Conservation (phyloP, 2,113 vertebrate species). For the Merops nubicus region DNA sequence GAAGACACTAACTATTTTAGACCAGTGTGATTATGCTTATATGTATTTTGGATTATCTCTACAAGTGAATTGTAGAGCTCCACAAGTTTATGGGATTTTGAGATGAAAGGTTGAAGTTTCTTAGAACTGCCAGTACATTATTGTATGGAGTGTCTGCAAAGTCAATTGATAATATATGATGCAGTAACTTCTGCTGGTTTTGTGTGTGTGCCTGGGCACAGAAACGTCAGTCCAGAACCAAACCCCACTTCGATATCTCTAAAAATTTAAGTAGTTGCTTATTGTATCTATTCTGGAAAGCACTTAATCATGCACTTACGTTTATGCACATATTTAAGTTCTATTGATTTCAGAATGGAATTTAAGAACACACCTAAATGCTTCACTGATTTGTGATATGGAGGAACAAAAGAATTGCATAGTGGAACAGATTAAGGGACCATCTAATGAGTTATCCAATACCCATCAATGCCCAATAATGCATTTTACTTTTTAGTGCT, state of each 20-base stretch:
- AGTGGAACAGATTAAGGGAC: constrained; percentile 18
- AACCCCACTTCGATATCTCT: not conserved
- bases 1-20: not conserved
- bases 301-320: not conserved
- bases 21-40: not conserved
- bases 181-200: not conserved
- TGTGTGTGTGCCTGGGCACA: not conserved
- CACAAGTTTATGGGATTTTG: not conserved
- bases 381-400: not conserved
- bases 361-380: constrained; percentile 1
- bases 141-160: not conserved
- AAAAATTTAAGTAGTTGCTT: constrained; percentile 13
- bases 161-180: not conserved
- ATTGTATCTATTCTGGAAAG: constrained; percentile 8
- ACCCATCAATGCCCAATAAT: constrained; percentile 32
- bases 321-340: not conserved
- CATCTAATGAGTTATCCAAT: constrained; percentile 16
- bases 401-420: not conserved
- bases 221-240: not conserved
- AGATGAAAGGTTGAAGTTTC: not conserved
- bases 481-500: constrained; percentile 19
- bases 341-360: constrained; percentile 45
- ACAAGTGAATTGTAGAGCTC: not conserved
- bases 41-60: not conserved
- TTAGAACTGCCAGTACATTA: not conserved